Evolutionary conservation across 2,888 invertebrate genomes (phyloP), one percentile per base, ranked within the genome.

Genomic region (Aromia moschata): DNA sequence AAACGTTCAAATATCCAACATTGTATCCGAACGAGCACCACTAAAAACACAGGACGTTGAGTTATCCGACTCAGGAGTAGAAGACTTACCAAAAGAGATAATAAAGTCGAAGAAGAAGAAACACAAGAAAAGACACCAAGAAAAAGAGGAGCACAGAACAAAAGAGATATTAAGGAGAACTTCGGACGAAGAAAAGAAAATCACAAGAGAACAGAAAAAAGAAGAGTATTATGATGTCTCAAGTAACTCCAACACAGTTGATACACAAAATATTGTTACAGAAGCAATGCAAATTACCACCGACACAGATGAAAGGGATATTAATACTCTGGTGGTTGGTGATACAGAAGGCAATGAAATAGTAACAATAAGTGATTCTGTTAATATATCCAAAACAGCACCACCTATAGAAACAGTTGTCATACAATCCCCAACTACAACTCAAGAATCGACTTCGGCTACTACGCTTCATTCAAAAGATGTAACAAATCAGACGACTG

Each of bases 351-450:
- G 25, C 7, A 18, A 18, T 20, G 11, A 25, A 43, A 43, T 11
- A 43, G 33, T n/a, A 10, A 11, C n/a, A 33, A 2, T 33, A 33
- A 33, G 2, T 3, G 33, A 33, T n/a, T 10, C n/a, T 16, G 66
- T 67, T 36, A 70, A 67, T 54, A 41, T 58, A 15, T 57, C 56
- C n/a, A 61, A 54, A 54, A 61, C 55, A 52, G 58, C 60, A 33
- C 56, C 58, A 31, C 25, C 53, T 37, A 46, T 59, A 45, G 60
- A 68, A 63, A 67, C 62, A 33, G 60, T 57, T 7, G 45, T 40
- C 15, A 30, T 57, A 36, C 47, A 46, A n/a, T 14, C 56, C 46
- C 58, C 64, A 11, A 41, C 18, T 15, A 40, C 56, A 16, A 43
- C 60, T 12, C 30, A 59, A 58, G 63, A 65, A 56, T 36, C 49